phyloP scores from a whole-genome alignment of 2,113 vertebrate genomes.

The Hippolais icterina region DNA sequence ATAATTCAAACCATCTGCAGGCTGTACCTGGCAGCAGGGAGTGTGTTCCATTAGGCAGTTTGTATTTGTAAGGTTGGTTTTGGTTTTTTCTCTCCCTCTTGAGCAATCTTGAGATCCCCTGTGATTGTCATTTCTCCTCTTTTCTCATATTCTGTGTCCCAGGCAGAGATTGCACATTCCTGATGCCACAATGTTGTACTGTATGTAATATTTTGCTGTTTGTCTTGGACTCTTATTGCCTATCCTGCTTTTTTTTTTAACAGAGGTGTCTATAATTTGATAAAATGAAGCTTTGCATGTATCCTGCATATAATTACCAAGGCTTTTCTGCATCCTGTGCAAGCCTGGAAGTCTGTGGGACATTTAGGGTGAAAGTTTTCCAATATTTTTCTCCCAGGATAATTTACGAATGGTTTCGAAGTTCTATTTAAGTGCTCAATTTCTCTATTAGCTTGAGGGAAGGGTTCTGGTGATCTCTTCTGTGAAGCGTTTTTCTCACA shows the following conservation, averaged over 20 bases:
- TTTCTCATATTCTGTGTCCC: neutral
- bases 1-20: slow-evolving; percentile 23
- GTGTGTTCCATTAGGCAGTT: neutral
- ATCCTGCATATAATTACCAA: neutral
- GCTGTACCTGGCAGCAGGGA: neutral
- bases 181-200: neutral
- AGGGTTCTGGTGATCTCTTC: neutral
- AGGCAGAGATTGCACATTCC: neutral
- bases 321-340: neutral
- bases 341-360: neutral
- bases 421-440: neutral
- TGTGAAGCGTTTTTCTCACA: neutral
- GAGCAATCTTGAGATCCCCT: neutral
- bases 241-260: neutral
- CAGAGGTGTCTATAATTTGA: neutral
- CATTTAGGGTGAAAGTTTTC: neutral
- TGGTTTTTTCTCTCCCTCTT: neutral
- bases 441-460: neutral
- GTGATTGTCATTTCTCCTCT: neutral
- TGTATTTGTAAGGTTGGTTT: neutral
- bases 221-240: neutral
- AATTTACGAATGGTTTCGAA: neutral
- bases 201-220: neutral
- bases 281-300: neutral
- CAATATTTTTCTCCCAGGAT: neutral